These are phyloP conservation scores for Pristionchus arcanus DNA, from an alignment of 2,888 invertebrate genomes.

Conservation along the genomic window DNA sequence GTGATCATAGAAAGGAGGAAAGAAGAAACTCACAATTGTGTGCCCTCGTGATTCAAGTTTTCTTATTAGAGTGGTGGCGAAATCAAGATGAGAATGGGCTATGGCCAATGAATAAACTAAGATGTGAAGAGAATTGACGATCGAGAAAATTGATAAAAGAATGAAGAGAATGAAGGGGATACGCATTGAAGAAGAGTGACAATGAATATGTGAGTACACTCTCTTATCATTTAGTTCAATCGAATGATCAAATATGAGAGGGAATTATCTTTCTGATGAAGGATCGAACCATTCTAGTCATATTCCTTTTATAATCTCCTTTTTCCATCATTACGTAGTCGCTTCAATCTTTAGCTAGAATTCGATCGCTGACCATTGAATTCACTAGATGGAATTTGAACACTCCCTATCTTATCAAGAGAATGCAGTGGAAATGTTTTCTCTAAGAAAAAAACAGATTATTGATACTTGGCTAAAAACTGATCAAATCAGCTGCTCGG, in stretches of 20 bases:
- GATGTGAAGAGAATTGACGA: conserved; percentile 2
- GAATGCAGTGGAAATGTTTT: background rate
- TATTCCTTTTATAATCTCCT: background rate
- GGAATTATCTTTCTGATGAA: background rate
- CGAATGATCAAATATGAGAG: background rate
- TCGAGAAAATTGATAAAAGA: background rate
- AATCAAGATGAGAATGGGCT: conserved; percentile 30
- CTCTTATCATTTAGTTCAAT: background rate
- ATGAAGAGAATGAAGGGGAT: background rate
- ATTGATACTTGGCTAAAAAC: background rate
- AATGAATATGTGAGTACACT: conserved; percentile 1
- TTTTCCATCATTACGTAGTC: background rate
- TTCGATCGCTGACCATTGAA: background rate
- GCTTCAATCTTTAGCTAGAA: too few relatives aligned
- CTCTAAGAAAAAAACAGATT: background rate
- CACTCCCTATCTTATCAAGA: background rate
- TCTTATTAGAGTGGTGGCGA: conserved; percentile 30
- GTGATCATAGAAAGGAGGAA: background rate
- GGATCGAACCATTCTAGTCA: background rate
- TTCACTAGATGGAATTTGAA: background rate
- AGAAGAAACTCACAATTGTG: conserved; percentile 18
- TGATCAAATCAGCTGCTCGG: too few relatives aligned
- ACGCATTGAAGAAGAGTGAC: background rate
- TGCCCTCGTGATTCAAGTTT: background rate
- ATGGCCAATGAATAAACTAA: background rate